These are phyloP conservation scores for Lepidothrix coronata DNA, from an alignment of 2,113 vertebrate species.

Conservation along the genomic window DNA sequence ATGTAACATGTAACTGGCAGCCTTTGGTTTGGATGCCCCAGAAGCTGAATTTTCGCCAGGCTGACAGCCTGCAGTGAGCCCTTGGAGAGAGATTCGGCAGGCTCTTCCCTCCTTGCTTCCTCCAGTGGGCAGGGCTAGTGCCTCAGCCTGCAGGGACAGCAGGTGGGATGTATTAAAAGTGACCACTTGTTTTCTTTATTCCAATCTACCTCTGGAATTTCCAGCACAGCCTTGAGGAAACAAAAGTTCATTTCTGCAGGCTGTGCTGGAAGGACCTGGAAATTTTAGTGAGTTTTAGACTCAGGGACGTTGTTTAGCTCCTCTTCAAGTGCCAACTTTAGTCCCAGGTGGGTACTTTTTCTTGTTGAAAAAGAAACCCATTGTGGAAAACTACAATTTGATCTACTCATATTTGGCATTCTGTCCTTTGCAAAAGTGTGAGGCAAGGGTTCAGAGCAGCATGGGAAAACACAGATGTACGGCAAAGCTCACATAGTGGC, in stretches of 20 bases:
- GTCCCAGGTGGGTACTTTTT: background rate
- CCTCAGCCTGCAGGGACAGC: background rate
- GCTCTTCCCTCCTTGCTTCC: background rate
- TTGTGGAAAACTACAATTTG: constrained; percentile 3
- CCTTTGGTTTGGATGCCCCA: background rate
- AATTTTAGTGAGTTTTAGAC: background rate
- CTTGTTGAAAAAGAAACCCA: background rate
- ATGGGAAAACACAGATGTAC: constrained; percentile 19
- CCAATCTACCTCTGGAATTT: background rate
- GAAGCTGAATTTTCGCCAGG: background rate
- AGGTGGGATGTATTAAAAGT: constrained; percentile 47
- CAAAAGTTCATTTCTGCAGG: background rate
- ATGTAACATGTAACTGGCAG: background rate
- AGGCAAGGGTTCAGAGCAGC: constrained; percentile 17
- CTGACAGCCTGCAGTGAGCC: background rate
- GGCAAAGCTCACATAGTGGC: background rate
- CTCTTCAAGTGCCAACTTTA: background rate
- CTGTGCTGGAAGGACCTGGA: background rate
- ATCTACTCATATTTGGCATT: constrained; percentile 14
- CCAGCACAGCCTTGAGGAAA: background rate
- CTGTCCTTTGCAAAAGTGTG: background rate
- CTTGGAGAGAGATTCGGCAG: background rate
- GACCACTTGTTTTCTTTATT: constrained; percentile 8
- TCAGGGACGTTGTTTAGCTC: background rate
- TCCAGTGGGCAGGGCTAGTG: background rate